These are phyloP conservation scores for Aporrectodea caliginosa DNA, from an alignment of 1,140 invertebrate species.

Conservation along the genomic window DNA sequence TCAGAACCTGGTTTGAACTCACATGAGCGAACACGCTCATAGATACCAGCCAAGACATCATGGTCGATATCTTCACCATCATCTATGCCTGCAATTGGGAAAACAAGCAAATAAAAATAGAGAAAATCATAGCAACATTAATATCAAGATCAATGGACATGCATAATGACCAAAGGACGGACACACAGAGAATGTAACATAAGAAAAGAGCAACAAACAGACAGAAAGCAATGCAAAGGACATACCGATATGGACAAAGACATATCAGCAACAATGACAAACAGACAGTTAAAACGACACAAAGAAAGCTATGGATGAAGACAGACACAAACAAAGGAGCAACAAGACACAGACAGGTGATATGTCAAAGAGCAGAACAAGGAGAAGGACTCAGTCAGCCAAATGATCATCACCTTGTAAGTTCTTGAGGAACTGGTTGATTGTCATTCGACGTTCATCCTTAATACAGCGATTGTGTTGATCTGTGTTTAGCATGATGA, in stretches of 20 bases:
- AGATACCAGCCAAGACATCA: conserved; percentile 88
- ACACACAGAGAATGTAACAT: too few relatives aligned
- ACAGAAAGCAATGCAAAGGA: too few relatives aligned
- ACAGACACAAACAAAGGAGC: background rate
- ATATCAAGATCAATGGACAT: too few relatives aligned
- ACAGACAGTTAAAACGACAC: background rate
- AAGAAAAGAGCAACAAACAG: too few relatives aligned
- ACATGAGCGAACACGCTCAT: conserved; percentile 88
- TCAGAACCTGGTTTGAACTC: conserved; percentile 96
- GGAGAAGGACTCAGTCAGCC: too few relatives aligned
- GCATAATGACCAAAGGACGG: too few relatives aligned
- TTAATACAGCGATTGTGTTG: conserved; percentile 94
- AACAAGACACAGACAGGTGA: background rate
- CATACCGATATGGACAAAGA: too few relatives aligned
- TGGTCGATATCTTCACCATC: conserved; percentile 82
- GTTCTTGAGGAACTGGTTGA: conserved; percentile 96
- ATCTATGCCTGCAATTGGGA: conserved; percentile 51
- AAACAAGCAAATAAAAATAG: too few relatives aligned
- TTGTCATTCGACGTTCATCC: conserved; percentile 88
- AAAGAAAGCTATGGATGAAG: background rate
- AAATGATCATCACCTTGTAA: conserved; percentile 69
- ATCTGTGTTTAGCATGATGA: conserved; percentile 99
- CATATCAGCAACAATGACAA: background rate
- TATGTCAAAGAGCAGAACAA: too few relatives aligned
- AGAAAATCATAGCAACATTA: too few relatives aligned